Evolutionary conservation across 2,888 invertebrate species (phyloP), one percentile per base, ranked within the genome.

Genomic region (Chrysotoxum bicinctum): DNA sequence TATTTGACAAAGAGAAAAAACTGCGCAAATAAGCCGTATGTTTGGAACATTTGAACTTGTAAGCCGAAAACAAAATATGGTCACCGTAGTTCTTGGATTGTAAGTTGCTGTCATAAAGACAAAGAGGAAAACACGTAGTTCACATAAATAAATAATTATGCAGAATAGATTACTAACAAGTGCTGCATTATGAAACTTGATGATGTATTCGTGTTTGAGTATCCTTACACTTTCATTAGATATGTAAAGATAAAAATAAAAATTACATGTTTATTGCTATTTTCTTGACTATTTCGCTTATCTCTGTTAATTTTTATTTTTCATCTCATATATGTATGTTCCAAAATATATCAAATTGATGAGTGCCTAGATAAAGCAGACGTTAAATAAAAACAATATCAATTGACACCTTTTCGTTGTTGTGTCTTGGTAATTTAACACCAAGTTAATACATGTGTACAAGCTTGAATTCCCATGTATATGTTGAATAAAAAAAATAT

Each of bases 141-240:
- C 74, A 56, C 35, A 70, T 83, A 83, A 83, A 83, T 78, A 78
- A 75, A 75, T 64, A 74, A 83, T 78, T 69, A 74, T 74, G 45
- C 43, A 70, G 68, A 77, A 62, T 45, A 70, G 35, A 66, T 23
- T 50, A 82, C 77, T 10, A 19, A 45, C 45, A 16, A 19, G 45
- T 19, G 54, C 56, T 83, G 26, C 69, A 64, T 72, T 60, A 74
- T 54, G 62, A 35, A 21, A 37, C 56, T 76, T 75, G 30, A 26
- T 48, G 48, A 64, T 32, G 12, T 16, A 16, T 16, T 16, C 43
- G 43, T 16, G 16, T 43, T 43, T 43, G 43, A 16, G 19, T 45
- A 40, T 19, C 64, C 37, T 45, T 64, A 48, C 48, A 30, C 45
- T 32, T 64, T 64, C 48, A 32, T 64, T 30, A 64, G 14, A 64